phyloP scores from a whole-genome alignment of 2,888 invertebrate genomes.

The Stenolophus ochropezus region DNA sequence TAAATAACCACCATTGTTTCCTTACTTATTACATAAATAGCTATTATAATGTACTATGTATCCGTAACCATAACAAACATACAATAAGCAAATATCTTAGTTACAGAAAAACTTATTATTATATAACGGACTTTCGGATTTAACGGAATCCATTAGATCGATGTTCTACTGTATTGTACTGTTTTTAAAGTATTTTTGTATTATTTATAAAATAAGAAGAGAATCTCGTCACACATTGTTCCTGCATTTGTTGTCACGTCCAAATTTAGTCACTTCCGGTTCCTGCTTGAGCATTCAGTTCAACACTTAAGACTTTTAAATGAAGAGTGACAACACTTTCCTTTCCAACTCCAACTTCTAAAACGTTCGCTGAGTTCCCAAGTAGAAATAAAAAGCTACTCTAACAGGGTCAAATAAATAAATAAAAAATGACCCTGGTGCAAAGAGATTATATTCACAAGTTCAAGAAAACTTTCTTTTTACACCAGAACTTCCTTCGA shows the following conservation, averaged over 20 bases:
- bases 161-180: too few species aligned
- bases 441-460: neutral
- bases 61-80: too few species aligned
- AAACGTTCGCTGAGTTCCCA: conserved; percentile 36
- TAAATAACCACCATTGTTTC: too few species aligned
- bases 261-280: conserved; percentile 30
- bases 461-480: neutral
- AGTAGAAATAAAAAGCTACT: conserved; percentile 42
- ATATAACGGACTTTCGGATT: too few species aligned
- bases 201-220: too few species aligned
- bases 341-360: conserved; percentile 46
- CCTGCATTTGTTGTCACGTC: conserved; percentile 1
- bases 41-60: too few species aligned
- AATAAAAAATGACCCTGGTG: conserved; percentile 20
- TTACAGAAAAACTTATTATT: too few species aligned
- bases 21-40: too few species aligned
- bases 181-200: too few species aligned
- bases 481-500: neutral
- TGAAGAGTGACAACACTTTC: conserved; percentile 53
- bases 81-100: too few species aligned
- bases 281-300: conserved; percentile 40
- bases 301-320: conserved; percentile 54
- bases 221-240: too few species aligned
- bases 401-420: conserved; percentile 43
- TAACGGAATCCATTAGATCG: too few species aligned